Evolutionary conservation across 1,140 invertebrate species (phyloP).

Genomic region (Bombus waltoni): DNA sequence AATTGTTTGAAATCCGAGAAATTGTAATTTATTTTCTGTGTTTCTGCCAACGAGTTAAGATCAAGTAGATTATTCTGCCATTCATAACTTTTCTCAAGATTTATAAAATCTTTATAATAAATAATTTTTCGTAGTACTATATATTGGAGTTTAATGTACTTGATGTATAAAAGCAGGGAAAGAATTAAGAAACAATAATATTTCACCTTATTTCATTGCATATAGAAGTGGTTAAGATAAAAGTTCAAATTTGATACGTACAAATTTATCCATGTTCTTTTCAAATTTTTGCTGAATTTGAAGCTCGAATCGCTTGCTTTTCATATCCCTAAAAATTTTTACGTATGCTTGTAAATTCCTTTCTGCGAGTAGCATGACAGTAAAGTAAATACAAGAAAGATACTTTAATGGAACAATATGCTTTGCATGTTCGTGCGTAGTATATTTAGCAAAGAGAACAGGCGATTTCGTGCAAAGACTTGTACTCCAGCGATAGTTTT

Average conservation of each 20-base stretch:
- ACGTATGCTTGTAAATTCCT: not conserved
- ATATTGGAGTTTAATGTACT: not conserved
- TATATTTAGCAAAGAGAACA: not conserved
- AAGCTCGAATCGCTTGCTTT: not conserved
- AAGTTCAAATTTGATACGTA: not conserved
- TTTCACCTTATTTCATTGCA: not conserved
- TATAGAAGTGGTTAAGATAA: not conserved
- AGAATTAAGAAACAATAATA: not conserved
- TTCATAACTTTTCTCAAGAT: not conserved
- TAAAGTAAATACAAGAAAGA: not conserved
- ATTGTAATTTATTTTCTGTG: not conserved
- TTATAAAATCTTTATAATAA: not conserved
- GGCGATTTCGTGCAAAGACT: not conserved
- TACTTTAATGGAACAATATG: not conserved
- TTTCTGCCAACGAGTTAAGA: too few relatives aligned
- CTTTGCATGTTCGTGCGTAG: not conserved
- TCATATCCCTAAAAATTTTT: not conserved
- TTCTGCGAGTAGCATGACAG: not conserved
- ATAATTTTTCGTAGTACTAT: not conserved
- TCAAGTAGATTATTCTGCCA: not conserved
- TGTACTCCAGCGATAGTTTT: not conserved
- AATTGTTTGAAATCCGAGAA: not conserved
- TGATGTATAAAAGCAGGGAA: not conserved
- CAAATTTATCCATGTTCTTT: not conserved
- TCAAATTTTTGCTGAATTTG: not conserved